Evolutionary conservation across 64 coral and sea anemone genomes (phyloP).

Genomic region (Montipora capricornis): DNA sequence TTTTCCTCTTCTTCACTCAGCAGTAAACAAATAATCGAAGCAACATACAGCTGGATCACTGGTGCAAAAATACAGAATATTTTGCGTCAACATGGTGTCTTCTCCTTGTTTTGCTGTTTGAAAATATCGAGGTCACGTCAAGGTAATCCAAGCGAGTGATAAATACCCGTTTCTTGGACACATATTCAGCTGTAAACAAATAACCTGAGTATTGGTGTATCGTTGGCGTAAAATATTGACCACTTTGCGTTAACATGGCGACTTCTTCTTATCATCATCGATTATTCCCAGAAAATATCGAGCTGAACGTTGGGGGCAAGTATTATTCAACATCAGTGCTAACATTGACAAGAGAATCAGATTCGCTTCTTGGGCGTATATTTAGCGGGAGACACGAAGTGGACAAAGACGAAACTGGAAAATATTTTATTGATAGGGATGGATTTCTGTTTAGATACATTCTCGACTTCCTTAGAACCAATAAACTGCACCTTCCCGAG

Average conservation of each 20-base stretch:
- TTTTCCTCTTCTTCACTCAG: constrained; percentile 12
- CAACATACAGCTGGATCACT: no score
- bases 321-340: constrained; percentile 87
- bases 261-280: constrained; percentile 32
- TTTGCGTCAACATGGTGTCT: no score
- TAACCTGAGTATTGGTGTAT: constrained; percentile 19
- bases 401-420: constrained; percentile 76
- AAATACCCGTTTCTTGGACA: no score
- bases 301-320: constrained; percentile 91
- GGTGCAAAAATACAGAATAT: no score
- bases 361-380: constrained; percentile 82
- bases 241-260: constrained; percentile 48
- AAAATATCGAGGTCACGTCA: no score
- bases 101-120: no score
- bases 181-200: constrained; percentile 7
- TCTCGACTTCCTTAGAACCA: constrained; percentile 78
- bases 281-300: constrained; percentile 92
- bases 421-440: constrained; percentile 93
- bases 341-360: constrained; percentile 83
- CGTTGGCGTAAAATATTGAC: background rate
- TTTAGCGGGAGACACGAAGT: constrained; percentile 76
- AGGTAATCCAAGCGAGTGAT: no score
- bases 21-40: no score
- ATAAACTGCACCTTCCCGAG: constrained; percentile 74
- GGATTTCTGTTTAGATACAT: constrained; percentile 89